Percentiles rank a stretch among this genome's conserved stretches.
Evolutionary conservation across 2,888 invertebrate species (phyloP).

Genomic region (Polyommatus icarus): DNA sequence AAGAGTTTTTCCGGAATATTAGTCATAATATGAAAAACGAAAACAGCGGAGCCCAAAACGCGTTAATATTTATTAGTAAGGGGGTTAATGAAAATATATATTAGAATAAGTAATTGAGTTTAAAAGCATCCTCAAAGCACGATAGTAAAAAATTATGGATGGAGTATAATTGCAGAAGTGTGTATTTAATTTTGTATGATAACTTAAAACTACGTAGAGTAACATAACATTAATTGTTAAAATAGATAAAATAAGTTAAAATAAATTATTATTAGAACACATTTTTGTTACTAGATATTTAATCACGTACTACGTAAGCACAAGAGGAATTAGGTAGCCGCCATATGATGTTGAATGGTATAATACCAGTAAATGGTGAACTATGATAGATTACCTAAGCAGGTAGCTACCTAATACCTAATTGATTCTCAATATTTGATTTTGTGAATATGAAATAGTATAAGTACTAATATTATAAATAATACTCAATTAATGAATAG

Average conservation of each 20-base stretch:
- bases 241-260: background rate
- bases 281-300: conserved; percentile 1
- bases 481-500: background rate
- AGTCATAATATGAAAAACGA: no score
- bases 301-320: background rate
- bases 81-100: background rate
- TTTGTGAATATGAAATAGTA: background rate
- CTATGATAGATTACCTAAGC: background rate
- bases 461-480: background rate
- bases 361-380: background rate
- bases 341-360: background rate
- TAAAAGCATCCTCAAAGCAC: background rate
- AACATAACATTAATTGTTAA: conserved; percentile 10
- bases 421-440: background rate
- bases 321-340: background rate
- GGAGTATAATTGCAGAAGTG: background rate
- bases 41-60: no score
- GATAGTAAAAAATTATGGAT: background rate
- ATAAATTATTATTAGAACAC: conserved; percentile 1
- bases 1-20: no score
- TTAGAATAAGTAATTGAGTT: background rate
- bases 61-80: background rate
- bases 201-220: background rate
- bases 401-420: background rate
- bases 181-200: conserved; percentile 3